Conservation (phyloP, 2,113 vertebrate genomes). For the Mustela lutreola region DNA sequence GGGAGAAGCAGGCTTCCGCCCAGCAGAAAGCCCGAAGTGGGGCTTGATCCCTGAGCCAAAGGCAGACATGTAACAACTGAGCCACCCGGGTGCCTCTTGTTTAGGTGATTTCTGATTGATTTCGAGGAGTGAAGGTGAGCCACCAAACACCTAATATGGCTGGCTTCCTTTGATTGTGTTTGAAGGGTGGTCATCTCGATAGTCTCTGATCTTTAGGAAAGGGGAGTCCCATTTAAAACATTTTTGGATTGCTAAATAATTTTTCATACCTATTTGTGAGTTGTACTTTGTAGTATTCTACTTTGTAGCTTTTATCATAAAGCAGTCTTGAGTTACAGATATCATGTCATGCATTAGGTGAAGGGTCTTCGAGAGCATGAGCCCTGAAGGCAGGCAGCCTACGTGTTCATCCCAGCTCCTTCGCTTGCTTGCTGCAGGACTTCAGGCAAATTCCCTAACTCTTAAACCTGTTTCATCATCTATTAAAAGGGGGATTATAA, state of each 20-base stretch:
- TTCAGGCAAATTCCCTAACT: not conserved
- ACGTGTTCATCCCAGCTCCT: not conserved
- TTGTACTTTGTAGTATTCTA: not conserved
- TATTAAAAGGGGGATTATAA: not conserved
- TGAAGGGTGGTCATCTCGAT: not conserved
- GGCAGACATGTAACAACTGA: no score
- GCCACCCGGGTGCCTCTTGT: not conserved
- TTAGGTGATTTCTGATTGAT: slow-evolving; percentile 17
- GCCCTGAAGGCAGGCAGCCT: not conserved
- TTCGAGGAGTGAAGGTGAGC: not conserved
- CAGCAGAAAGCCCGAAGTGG: no score
- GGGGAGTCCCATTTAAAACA: not conserved
- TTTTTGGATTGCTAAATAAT: not conserved
- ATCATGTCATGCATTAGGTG: not conserved
- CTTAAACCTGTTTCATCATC: not conserved
- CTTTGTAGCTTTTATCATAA: slow-evolving; percentile 3
- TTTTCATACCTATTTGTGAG: not conserved
- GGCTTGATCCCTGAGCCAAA: no score
- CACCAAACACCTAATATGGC: not conserved
- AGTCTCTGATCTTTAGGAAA: not conserved
- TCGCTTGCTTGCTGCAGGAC: not conserved
- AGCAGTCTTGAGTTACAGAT: not conserved
- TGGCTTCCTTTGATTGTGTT: not conserved
- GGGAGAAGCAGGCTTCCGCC: no score
- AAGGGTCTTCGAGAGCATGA: not conserved